A percentile compares a stretch with the other conserved stretches of the same genome.
Conservation (phyloP, 1,140 invertebrate species). For the Drosophila tani region DNA sequence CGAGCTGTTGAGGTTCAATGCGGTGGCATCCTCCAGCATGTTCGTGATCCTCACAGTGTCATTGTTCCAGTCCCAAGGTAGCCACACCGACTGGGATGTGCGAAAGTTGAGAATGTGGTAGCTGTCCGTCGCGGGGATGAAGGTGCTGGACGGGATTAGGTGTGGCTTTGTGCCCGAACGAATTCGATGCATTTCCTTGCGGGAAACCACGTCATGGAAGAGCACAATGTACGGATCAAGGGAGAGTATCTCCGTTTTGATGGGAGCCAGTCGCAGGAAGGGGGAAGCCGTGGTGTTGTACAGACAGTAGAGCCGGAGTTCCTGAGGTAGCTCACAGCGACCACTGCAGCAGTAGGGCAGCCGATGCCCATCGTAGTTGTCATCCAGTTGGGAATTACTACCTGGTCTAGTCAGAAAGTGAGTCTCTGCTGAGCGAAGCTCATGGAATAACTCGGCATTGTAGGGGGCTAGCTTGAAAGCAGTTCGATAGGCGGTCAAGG, state of each 20-base stretch:
- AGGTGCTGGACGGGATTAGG: background rate
- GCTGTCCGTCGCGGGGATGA: accelerated
- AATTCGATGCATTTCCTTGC: background rate
- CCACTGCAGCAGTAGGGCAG: slow-evolving; percentile 18
- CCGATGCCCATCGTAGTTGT: background rate
- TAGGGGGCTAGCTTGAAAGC: background rate
- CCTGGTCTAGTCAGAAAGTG: background rate
- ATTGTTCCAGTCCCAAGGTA: background rate
- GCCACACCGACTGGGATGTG: slow-evolving; percentile 31
- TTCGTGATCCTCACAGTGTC: background rate
- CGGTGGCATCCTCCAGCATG: slow-evolving; percentile 7
- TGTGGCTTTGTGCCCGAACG: background rate
- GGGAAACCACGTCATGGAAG: slow-evolving; percentile 25
- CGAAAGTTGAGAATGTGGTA: background rate
- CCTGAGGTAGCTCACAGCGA: background rate
- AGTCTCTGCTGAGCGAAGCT: background rate
- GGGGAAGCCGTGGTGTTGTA: slow-evolving; percentile 21
- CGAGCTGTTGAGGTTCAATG: slow-evolving; percentile 7
- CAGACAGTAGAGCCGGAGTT: slow-evolving; percentile 26
- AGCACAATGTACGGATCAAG: slow-evolving; percentile 21
- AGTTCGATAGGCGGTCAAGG: slow-evolving; percentile 6
- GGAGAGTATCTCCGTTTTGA: slow-evolving; percentile 41
- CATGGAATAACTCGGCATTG: slow-evolving; percentile 2
- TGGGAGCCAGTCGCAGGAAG: slow-evolving; percentile 25
- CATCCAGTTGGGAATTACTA: background rate